Conservation (phyloP, 2,797 vertebrate species). For the Phoeniculus purpureus region DNA sequence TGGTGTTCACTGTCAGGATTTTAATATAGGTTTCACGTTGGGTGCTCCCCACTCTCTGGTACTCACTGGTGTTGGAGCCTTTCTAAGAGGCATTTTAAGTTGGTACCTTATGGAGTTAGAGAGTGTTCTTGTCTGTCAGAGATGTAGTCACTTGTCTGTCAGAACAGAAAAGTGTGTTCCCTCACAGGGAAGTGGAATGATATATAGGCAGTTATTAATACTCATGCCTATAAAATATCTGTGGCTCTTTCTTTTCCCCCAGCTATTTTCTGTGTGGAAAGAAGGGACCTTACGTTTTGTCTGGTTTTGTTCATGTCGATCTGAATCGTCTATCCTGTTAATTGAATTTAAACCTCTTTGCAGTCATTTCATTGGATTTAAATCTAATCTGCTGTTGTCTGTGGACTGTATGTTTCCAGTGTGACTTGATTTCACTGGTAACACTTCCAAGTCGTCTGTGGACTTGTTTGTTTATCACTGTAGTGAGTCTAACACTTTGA, state of each 20-base stretch:
- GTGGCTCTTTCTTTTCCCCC: neutral
- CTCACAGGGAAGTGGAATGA: neutral
- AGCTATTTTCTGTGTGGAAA: neutral
- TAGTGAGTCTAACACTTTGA: neutral
- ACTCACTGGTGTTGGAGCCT: neutral
- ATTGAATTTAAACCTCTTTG: constrained; percentile 16
- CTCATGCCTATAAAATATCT: neutral
- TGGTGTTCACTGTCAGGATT: neutral
- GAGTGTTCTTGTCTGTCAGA: neutral
- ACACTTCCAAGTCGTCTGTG: neutral
- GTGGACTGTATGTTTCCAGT: neutral
- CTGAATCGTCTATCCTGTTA: neutral
- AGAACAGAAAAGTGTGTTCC: neutral
- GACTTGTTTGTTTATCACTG: neutral
- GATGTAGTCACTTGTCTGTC: neutral
- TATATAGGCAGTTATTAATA: neutral
- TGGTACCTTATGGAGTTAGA: neutral
- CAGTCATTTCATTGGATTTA: neutral
- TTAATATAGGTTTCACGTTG: neutral
- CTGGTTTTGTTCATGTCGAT: neutral
- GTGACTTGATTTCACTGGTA: neutral
- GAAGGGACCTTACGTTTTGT: neutral
- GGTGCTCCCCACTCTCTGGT: neutral
- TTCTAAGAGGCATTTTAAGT: neutral
- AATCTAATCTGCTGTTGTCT: neutral